Percentiles rank a stretch among this genome's conserved stretches.
phyloP scores from a whole-genome alignment of 2,888 invertebrate species.

The Patella ulyssiponensis region DNA sequence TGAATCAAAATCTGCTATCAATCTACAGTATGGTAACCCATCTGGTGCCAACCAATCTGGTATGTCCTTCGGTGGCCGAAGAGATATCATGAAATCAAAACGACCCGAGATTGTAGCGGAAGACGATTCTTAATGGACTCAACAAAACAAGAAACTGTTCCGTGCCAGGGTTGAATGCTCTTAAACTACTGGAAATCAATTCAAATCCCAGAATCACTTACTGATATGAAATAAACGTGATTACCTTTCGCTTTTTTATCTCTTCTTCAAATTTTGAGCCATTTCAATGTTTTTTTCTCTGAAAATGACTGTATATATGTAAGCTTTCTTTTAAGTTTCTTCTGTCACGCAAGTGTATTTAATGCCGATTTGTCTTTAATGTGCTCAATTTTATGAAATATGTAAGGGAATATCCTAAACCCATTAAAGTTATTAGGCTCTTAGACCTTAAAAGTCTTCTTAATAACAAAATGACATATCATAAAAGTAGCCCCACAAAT shows the following conservation, averaged over 20 bases:
- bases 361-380: not conserved
- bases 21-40: slow-evolving; percentile 63
- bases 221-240: not conserved
- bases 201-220: no score
- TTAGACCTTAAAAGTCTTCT: no score
- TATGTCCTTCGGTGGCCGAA: slow-evolving; percentile 42
- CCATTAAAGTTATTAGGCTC: no score
- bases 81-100: slow-evolving; percentile 35
- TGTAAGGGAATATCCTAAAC: no score
- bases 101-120: not conserved
- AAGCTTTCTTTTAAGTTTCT: slow-evolving; percentile 3
- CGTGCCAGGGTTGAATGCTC: not conserved
- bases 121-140: not conserved
- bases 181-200: not conserved
- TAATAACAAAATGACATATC: no score
- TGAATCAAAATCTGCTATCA: slow-evolving; percentile 53
- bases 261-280: not conserved
- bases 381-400: slow-evolving; percentile 2
- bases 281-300: not conserved
- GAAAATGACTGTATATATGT: not conserved
- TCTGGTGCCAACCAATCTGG: slow-evolving; percentile 60
- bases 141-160: not conserved
- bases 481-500: no score
- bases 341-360: not conserved
- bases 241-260: slow-evolving; percentile 5